phyloP scores from a whole-genome alignment of 2,113 vertebrate genomes.

The Solea senegalensis region DNA sequence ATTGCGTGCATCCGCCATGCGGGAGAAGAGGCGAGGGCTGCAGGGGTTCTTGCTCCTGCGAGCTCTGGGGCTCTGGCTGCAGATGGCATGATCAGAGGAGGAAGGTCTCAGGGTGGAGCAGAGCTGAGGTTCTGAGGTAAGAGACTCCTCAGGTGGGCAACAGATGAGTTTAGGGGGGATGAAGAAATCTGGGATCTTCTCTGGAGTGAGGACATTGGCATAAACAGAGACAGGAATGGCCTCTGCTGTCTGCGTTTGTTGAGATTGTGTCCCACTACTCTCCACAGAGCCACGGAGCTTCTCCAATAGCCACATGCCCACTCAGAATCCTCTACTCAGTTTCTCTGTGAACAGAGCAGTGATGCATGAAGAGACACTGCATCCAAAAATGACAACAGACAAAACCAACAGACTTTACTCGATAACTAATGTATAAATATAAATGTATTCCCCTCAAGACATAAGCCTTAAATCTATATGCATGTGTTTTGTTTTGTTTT shows the following conservation, averaged over 20 bases:
- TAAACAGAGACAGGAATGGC: constrained; percentile 84
- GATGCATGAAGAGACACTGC: constrained; percentile 2
- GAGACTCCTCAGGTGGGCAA: constrained; percentile 83
- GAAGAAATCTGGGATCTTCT: constrained; percentile 97
- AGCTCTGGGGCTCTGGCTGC: constrained; percentile 83
- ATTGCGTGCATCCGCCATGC: constrained; percentile 80
- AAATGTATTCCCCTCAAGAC: background rate
- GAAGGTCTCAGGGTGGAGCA: constrained; percentile 78
- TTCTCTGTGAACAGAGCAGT: constrained; percentile 36
- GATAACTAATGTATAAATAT: background rate
- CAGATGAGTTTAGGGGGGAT: constrained; percentile 93
- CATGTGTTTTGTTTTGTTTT: too few relatives aligned
- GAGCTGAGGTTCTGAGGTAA: constrained; percentile 72
- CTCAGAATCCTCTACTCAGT: constrained; percentile 41
- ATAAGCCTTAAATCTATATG: background rate
- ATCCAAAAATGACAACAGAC: background rate
- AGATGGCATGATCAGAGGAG: constrained; percentile 85
- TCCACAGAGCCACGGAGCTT: constrained; percentile 90
- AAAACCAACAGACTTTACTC: background rate
- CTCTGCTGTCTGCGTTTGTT: constrained; percentile 57
- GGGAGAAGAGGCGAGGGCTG: constrained; percentile 87
- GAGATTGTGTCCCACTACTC: constrained; percentile 71
- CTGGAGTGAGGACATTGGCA: constrained; percentile 95
- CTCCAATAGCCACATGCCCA: constrained; percentile 92
- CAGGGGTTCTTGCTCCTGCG: constrained; percentile 82